Conservation (phyloP, 1,140 invertebrate species). For the Meloidogyne floridensis region DNA sequence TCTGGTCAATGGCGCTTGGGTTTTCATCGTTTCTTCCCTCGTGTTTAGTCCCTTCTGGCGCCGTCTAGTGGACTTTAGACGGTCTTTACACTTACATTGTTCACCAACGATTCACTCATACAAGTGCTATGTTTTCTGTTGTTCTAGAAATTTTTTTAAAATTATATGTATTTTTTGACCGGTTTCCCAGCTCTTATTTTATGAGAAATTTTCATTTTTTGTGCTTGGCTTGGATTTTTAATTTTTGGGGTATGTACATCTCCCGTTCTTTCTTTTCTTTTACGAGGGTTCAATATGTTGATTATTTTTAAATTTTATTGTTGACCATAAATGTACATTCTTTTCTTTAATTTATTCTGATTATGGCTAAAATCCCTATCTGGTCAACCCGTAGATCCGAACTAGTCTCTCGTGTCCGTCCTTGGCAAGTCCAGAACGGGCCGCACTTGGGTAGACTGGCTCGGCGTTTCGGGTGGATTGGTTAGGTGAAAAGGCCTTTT, state of each 20-base stretch:
- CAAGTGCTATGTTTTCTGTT: background rate
- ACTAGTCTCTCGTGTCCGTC: conserved; percentile 51
- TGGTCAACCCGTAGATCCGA: conserved; percentile 63
- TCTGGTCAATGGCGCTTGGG: conserved; percentile 17
- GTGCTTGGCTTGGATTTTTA: background rate
- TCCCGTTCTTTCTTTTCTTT: no score
- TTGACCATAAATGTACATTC: background rate
- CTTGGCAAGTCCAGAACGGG: conserved; percentile 19
- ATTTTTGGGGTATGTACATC: background rate
- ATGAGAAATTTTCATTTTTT: background rate
- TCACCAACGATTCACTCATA: background rate
- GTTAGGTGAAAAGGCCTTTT: conserved; percentile 11
- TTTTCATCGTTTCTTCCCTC: background rate
- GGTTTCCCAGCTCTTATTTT: background rate
- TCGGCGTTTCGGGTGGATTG: conserved; percentile 54
- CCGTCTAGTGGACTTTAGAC: background rate
- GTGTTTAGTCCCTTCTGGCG: background rate
- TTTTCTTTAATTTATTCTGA: background rate
- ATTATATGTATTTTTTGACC: background rate
- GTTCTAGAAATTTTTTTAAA: background rate
- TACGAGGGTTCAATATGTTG: no score
- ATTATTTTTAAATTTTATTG: background rate
- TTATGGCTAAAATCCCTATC: background rate
- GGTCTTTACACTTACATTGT: conserved; percentile 12
- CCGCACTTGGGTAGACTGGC: conserved; percentile 45